A percentile compares a stretch with the other conserved stretches of the same genome.
Evolutionary conservation across 2,888 invertebrate species (phyloP).

Genomic region (Pheosia gnoma): DNA sequence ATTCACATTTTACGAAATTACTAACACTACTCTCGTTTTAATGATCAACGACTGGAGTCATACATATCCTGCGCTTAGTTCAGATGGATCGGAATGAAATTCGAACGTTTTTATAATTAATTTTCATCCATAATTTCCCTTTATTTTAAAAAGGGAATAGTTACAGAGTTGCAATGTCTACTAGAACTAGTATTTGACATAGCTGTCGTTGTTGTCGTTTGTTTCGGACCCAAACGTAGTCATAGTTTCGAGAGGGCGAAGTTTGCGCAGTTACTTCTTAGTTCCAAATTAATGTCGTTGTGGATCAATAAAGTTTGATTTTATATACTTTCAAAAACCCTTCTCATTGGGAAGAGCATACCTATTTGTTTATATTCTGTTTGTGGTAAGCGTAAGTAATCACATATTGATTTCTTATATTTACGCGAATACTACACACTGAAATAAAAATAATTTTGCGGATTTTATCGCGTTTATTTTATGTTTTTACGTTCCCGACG

Average conservation of each 20-base stretch:
- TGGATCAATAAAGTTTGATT: constrained; percentile 1
- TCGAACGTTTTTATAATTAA: constrained; percentile 20
- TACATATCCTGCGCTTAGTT: neutral
- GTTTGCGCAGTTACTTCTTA: constrained; percentile 5
- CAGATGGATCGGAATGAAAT: no score
- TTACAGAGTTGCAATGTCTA: constrained; percentile 12
- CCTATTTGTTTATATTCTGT: neutral
- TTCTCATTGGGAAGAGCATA: neutral
- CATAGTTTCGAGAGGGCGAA: constrained; percentile 11
- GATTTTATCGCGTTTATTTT: no score
- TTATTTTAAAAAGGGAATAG: neutral
- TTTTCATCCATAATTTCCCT: constrained; percentile 12
- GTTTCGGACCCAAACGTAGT: constrained; percentile 6
- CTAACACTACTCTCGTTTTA: constrained; percentile 17
- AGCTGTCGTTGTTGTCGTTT: constrained; percentile 11
- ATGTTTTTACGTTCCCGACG: no score
- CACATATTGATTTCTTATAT: no score
- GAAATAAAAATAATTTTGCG: no score
- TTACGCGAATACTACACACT: no score
- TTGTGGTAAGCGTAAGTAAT: no score
- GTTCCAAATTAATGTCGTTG: constrained; percentile 11
- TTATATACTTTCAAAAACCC: neutral
- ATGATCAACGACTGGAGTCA: constrained; percentile 29
- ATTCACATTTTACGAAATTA: constrained; percentile 18
- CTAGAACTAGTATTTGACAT: neutral